These are phyloP conservation scores for Grapholita molesta DNA, from an alignment of 1,140 invertebrate genomes.

Conservation along the genomic window DNA sequence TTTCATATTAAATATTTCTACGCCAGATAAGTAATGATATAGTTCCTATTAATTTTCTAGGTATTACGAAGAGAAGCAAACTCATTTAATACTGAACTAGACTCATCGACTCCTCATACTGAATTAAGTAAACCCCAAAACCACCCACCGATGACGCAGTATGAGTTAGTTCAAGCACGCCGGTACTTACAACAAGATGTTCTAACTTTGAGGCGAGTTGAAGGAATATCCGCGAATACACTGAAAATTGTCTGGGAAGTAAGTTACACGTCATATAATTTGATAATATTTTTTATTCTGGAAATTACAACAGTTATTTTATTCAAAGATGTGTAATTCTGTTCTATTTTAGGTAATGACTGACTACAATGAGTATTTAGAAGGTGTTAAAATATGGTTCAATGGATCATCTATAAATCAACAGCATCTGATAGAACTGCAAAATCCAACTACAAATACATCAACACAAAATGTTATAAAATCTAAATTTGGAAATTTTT, in stretches of 20 bases:
- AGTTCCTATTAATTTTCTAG: slow-evolving; percentile 30
- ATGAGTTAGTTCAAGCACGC: slow-evolving; percentile 88
- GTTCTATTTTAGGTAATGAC: slow-evolving; percentile 61
- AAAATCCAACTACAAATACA: slow-evolving; percentile 46
- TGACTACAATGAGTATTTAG: slow-evolving; percentile 81
- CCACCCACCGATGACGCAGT: slow-evolving; percentile 85
- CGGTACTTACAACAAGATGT: slow-evolving; percentile 89
- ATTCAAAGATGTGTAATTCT: neutral
- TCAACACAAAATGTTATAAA: slow-evolving; percentile 53
- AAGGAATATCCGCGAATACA: slow-evolving; percentile 88
- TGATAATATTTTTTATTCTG: slow-evolving; percentile 18
- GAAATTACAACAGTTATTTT: neutral
- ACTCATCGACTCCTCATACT: slow-evolving; percentile 59
- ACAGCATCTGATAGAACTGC: slow-evolving; percentile 46
- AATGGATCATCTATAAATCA: slow-evolving; percentile 82
- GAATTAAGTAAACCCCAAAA: slow-evolving; percentile 76
- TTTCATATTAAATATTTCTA: no score
- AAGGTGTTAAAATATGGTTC: slow-evolving; percentile 96
- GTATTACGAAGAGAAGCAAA: slow-evolving; percentile 70
- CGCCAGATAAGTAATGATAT: neutral
- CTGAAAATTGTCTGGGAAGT: slow-evolving; percentile 92
- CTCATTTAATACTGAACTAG: slow-evolving; percentile 59
- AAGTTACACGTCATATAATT: slow-evolving; percentile 51
- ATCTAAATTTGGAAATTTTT: slow-evolving; percentile 72
- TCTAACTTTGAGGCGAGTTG: slow-evolving; percentile 87